Percentiles rank a stretch among this genome's conserved stretches.
These are phyloP conservation scores for Tenthredo notha DNA, from an alignment of 2,888 invertebrate genomes.

Conservation along the genomic window DNA sequence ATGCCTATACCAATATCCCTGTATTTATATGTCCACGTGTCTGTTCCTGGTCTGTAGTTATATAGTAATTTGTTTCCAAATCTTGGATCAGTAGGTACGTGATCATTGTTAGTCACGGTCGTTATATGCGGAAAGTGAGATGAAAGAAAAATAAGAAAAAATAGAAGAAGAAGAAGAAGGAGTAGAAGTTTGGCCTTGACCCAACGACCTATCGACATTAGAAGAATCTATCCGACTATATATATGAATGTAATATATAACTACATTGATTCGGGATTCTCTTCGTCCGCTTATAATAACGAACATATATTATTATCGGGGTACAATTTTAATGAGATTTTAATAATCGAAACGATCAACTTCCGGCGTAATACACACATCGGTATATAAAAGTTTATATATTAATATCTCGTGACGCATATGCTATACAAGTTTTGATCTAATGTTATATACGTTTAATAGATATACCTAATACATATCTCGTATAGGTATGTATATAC, in stretches of 20 bases:
- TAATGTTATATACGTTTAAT: background rate
- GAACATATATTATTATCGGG: too few relatives aligned
- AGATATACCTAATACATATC: background rate
- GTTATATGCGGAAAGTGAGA: background rate
- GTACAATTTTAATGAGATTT: background rate
- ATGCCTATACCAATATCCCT: background rate
- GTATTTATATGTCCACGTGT: background rate
- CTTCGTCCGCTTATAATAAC: background rate
- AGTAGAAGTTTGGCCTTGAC: conserved; percentile 14
- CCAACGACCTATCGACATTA: conserved; percentile 22
- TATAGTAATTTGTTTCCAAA: background rate
- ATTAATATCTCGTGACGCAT: background rate
- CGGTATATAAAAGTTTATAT: background rate
- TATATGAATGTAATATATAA: background rate
- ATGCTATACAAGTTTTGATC: background rate
- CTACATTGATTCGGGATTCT: background rate
- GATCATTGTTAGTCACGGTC: conserved; percentile 1
- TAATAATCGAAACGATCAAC: background rate
- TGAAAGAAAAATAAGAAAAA: background rate
- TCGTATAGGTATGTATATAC: background rate
- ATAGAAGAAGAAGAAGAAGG: background rate
- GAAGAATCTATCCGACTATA: background rate
- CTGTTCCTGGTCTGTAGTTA: background rate
- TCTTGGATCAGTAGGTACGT: background rate
- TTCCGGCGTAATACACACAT: background rate